These are phyloP conservation scores for Epinephelus malabaricus DNA, from an alignment of 2,797 vertebrate species.

Conservation along the genomic window DNA sequence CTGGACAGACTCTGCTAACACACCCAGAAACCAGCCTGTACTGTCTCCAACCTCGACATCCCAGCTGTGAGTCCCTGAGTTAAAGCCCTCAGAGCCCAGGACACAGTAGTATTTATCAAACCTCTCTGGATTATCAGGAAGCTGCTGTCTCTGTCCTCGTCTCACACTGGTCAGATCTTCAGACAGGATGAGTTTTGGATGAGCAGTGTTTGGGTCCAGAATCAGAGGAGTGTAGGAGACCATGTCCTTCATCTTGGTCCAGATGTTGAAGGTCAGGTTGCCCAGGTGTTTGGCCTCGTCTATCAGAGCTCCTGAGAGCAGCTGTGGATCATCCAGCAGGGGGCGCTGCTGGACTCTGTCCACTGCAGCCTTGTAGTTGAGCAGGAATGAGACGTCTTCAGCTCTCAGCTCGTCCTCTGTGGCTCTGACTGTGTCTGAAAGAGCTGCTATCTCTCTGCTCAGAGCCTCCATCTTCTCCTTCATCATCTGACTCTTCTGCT, in stretches of 20 bases:
- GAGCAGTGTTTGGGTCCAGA: no score
- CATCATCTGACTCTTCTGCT: slow-evolving; percentile 9
- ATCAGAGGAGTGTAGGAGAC: no score
- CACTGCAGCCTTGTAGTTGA: slow-evolving; percentile 1
- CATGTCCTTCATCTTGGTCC: no score
- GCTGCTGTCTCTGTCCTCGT: no score
- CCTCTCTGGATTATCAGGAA: no score
- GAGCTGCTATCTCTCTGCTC: not conserved
- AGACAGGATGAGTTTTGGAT: no score
- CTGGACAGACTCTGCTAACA: no score
- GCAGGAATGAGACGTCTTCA: not conserved
- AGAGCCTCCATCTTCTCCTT: not conserved
- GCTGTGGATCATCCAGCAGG: not conserved
- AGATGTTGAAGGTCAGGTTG: no score
- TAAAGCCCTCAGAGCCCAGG: not conserved
- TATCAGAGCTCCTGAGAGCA: not conserved
- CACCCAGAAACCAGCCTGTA: rapidly evolving
- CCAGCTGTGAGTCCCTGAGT: not conserved
- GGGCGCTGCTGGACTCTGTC: not conserved
- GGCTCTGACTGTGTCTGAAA: not conserved
- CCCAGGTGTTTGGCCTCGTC: not conserved
- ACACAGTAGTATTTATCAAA: not conserved
- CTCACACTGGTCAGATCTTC: no score
- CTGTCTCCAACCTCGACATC: no score
- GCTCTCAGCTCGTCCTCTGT: slow-evolving; percentile 4